Conservation (phyloP, 2,797 vertebrate genomes). For the Botia almorhae region DNA sequence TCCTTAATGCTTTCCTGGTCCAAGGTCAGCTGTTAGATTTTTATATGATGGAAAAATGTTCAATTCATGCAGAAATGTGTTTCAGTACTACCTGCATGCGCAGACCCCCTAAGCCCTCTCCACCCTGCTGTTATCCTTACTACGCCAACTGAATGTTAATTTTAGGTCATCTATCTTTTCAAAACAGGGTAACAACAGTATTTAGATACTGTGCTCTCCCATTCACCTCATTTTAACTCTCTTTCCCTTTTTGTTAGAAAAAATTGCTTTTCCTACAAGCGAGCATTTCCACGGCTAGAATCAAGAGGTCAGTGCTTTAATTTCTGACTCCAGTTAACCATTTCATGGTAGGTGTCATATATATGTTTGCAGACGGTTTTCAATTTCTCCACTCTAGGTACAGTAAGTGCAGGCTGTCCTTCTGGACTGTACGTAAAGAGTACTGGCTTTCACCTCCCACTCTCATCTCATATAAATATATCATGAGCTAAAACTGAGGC, state of each 20-base stretch:
- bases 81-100: slow-evolving; percentile 55
- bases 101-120: slow-evolving; percentile 57
- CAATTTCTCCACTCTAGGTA: slow-evolving; percentile 68
- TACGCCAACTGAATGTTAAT: slow-evolving; percentile 70
- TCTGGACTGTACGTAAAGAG: slow-evolving; percentile 47
- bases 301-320: slow-evolving; percentile 72
- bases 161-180: slow-evolving; percentile 61
- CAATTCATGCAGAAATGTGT: slow-evolving; percentile 14
- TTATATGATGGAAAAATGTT: slow-evolving; percentile 15
- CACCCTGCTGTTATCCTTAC: slow-evolving; percentile 63
- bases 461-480: slow-evolving; percentile 23
- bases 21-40: slow-evolving; percentile 26
- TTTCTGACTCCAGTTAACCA: slow-evolving; percentile 75
- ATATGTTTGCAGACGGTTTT: slow-evolving; percentile 68
- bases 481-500: background rate
- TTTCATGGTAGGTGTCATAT: slow-evolving; percentile 65
- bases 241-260: slow-evolving; percentile 60
- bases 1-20: slow-evolving; percentile 26
- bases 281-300: slow-evolving; percentile 58
- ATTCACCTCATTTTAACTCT: slow-evolving; percentile 41
- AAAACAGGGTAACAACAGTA: slow-evolving; percentile 43
- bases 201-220: slow-evolving; percentile 51
- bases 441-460: background rate
- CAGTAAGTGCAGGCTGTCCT: slow-evolving; percentile 28
- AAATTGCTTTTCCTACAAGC: slow-evolving; percentile 62